Percentiles rank a stretch among this genome's conserved stretches.
Evolutionary conservation across 2,888 invertebrate genomes (phyloP).

Genomic region (Globia sparganii): DNA sequence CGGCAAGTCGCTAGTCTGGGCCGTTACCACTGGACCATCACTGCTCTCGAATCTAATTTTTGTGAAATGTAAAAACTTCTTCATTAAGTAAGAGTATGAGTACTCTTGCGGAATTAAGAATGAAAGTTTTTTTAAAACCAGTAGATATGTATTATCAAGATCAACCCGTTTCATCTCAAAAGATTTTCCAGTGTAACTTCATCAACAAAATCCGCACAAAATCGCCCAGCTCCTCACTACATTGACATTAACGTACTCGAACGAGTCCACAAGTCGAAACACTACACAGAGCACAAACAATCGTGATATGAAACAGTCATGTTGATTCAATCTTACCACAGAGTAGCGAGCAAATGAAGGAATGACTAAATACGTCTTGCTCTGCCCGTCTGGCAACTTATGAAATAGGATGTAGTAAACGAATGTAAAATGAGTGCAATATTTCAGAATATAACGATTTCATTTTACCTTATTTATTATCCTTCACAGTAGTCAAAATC

Average conservation of each 20-base stretch:
- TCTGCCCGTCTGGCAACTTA: background rate
- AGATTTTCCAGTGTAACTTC: background rate
- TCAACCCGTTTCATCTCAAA: background rate
- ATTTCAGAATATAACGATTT: background rate
- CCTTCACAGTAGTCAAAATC: background rate
- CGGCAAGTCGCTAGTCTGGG: too few relatives aligned
- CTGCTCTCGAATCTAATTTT: background rate
- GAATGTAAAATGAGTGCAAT: background rate
- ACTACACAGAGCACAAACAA: slow-evolving; percentile 37
- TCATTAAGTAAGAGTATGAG: background rate
- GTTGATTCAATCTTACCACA: slow-evolving; percentile 37
- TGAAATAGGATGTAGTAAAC: background rate
- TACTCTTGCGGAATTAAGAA: background rate
- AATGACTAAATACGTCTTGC: background rate
- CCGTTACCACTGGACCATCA: too few relatives aligned
- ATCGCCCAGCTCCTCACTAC: background rate
- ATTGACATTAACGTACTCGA: slow-evolving; percentile 21
- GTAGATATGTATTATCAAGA: background rate
- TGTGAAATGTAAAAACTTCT: background rate
- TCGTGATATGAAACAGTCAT: slow-evolving; percentile 45
- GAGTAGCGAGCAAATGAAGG: slow-evolving; percentile 26
- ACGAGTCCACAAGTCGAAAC: slow-evolving; percentile 5
- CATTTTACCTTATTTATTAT: background rate
- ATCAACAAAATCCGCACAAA: background rate
- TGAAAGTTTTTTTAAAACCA: background rate